Conservation (phyloP, 2,888 invertebrate genomes). For the Chironomus tentans region DNA sequence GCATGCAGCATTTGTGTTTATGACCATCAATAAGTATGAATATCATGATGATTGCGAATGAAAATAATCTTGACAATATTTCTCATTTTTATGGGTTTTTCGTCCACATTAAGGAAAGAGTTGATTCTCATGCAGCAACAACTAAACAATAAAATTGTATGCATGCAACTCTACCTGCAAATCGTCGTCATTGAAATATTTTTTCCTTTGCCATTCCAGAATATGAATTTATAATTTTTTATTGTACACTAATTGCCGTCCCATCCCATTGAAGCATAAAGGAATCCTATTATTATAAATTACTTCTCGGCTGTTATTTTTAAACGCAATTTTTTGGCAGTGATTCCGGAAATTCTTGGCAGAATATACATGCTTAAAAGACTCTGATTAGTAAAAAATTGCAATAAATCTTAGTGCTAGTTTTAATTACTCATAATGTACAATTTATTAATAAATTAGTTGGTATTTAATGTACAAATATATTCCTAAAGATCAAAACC, state of each 20-base stretch:
- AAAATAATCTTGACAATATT: neutral
- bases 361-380: too few relatives aligned
- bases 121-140: too few relatives aligned
- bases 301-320: neutral
- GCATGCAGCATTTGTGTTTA: neutral
- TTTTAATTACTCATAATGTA: too few relatives aligned
- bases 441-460: too few relatives aligned
- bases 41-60: neutral
- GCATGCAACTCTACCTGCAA: neutral
- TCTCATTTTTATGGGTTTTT: neutral
- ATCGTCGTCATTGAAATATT: neutral
- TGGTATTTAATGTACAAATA: too few relatives aligned
- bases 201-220: neutral
- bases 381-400: too few relatives aligned
- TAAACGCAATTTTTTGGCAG: neutral
- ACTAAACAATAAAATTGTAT: neutral
- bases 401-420: too few relatives aligned
- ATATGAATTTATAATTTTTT: neutral
- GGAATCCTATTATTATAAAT: neutral
- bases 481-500: too few relatives aligned
- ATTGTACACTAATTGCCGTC: constrained; percentile 13
- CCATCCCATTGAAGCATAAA: neutral
- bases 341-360: neutral
- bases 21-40: neutral
- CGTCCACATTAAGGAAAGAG: too few relatives aligned